These are phyloP conservation scores for Cephus sareptanus DNA, from an alignment of 2,888 invertebrate genomes.

Conservation along the genomic window DNA sequence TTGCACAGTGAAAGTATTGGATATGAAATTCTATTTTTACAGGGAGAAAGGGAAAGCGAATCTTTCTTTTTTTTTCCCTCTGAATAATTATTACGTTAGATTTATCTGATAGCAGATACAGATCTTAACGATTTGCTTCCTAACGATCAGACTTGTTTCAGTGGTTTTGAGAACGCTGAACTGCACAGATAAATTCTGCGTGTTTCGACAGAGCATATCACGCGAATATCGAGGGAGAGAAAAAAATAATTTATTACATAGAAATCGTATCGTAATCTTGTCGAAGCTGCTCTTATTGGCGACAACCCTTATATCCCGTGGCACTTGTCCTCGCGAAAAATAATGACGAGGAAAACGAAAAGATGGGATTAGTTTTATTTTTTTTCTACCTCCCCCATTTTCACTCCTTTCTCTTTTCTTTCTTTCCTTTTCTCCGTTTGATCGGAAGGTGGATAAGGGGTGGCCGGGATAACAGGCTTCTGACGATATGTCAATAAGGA, in stretches of 20 bases:
- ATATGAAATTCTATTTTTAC: conserved; percentile 5
- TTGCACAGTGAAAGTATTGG: not conserved
- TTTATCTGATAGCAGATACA: not conserved
- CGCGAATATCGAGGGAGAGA: not conserved
- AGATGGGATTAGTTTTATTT: conserved; percentile 7
- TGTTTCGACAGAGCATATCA: not conserved
- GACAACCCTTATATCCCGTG: not conserved
- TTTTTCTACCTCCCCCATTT: not conserved
- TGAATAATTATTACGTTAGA: not conserved
- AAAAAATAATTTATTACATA: not conserved
- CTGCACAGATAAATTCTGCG: not conserved
- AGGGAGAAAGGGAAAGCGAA: not conserved
- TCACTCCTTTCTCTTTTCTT: not conserved
- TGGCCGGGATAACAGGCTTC: not conserved
- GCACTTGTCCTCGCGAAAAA: conserved; percentile 9
- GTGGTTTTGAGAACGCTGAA: not conserved
- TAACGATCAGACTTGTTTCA: not conserved
- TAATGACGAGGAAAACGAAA: conserved; percentile 13
- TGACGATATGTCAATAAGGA: not conserved
- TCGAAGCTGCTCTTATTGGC: not conserved
- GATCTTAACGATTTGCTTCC: not conserved
- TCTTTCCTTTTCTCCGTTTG: not conserved
- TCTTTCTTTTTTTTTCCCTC: not conserved
- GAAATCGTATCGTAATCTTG: not conserved
- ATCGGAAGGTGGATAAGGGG: not conserved